These are phyloP conservation scores for Ichneumon xanthorius DNA, from an alignment of 2,888 invertebrate species.

Conservation along the genomic window DNA sequence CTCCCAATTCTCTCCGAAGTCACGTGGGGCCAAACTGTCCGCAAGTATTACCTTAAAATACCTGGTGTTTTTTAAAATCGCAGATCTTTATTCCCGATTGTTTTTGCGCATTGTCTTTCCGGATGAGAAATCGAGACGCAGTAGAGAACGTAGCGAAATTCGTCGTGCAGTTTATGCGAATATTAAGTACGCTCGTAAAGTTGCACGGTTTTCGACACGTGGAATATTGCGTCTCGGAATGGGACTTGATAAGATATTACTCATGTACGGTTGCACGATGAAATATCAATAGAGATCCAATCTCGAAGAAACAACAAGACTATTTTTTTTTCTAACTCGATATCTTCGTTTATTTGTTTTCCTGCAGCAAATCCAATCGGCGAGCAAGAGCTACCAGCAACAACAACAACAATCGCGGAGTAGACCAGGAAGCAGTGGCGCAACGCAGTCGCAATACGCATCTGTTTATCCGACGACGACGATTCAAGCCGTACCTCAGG, in stretches of 20 bases:
- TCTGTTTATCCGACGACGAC: slow-evolving; percentile 82
- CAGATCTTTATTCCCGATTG: background rate
- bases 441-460: slow-evolving; percentile 79
- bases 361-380: slow-evolving; percentile 76
- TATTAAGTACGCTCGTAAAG: background rate
- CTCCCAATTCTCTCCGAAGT: too few species aligned
- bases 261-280: background rate
- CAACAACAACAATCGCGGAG: slow-evolving; percentile 77
- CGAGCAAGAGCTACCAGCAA: slow-evolving; percentile 78
- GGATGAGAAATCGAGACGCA: background rate
- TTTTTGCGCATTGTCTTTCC: slow-evolving; percentile 2
- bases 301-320: background rate
- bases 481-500: slow-evolving; percentile 82
- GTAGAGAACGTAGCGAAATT: background rate
- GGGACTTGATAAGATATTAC: background rate
- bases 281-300: background rate
- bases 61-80: background rate
- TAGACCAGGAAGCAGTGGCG: slow-evolving; percentile 79
- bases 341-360: slow-evolving; percentile 14
- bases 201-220: background rate
- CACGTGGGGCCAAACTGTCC: too few species aligned
- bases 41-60: background rate
- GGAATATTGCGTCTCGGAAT: background rate
- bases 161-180: background rate
- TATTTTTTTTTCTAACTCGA: background rate